A percentile compares a stretch with the other conserved stretches of the same genome.
phyloP scores from a whole-genome alignment of 2,797 vertebrate species.

The Epinephelus malabaricus region DNA sequence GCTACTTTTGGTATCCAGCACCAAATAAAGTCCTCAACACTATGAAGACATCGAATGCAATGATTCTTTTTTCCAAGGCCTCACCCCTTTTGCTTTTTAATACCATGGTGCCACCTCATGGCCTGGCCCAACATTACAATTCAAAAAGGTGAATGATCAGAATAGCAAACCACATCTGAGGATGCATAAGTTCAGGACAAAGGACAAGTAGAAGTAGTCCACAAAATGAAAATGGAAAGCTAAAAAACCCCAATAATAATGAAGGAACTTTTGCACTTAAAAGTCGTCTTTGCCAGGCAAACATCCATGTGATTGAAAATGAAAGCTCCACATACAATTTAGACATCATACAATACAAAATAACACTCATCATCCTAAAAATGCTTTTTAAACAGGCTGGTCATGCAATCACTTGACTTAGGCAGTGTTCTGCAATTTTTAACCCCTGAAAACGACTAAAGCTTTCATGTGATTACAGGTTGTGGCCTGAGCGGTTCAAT shows the following conservation, averaged over 20 bases:
- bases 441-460: no score
- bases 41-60: conserved; percentile 38
- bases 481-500: no score
- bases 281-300: no score
- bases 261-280: no score
- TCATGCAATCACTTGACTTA: neutral
- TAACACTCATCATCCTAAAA: neutral
- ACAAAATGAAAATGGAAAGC: no score
- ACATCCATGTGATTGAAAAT: no score
- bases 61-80: conserved; percentile 39
- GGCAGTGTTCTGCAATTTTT: neutral
- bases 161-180: neutral
- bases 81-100: conserved; percentile 61
- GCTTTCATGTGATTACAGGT: no score
- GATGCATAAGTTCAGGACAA: neutral
- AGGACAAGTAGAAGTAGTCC: no score
- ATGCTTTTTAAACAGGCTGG: neutral
- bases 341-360: neutral
- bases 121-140: conserved; percentile 16
- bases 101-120: conserved; percentile 62
- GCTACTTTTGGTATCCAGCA: neutral
- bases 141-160: neutral
- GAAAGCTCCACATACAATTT: no score
- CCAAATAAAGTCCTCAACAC: neutral
- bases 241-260: no score